Conservation (phyloP, 2,797 vertebrate genomes). For the Pseudotriccus pelzelni region DNA sequence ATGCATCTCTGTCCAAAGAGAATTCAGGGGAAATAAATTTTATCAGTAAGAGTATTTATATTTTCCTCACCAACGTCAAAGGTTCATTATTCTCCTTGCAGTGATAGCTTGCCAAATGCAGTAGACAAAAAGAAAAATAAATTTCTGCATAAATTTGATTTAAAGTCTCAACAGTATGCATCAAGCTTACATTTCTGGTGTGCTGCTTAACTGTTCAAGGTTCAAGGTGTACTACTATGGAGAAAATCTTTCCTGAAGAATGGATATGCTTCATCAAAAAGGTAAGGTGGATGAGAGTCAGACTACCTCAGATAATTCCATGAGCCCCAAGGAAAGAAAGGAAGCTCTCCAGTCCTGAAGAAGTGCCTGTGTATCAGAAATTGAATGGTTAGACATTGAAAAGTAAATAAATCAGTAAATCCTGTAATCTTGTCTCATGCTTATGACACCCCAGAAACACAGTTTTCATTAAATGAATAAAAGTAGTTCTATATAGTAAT, state of each 20-base stretch:
- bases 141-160: background rate
- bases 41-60: background rate
- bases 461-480: background rate
- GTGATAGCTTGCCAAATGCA: background rate
- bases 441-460: background rate
- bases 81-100: background rate
- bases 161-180: background rate
- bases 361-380: background rate
- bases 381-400: background rate
- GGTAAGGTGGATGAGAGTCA: background rate
- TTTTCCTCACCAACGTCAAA: background rate
- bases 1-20: background rate
- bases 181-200: slow-evolving; percentile 29
- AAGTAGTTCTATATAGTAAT: background rate
- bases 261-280: background rate
- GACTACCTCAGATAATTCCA: slow-evolving; percentile 1
- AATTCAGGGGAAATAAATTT: background rate
- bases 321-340: background rate
- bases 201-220: background rate
- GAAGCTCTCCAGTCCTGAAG: background rate
- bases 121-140: background rate
- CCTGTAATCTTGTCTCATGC: background rate
- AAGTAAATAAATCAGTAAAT: background rate
- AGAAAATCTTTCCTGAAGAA: background rate
- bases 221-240: fast-evolving